A percentile compares a stretch with the other conserved stretches of the same genome.
Evolutionary conservation across 2,888 invertebrate species (phyloP).

Genomic region (Teleiodes luculella): DNA sequence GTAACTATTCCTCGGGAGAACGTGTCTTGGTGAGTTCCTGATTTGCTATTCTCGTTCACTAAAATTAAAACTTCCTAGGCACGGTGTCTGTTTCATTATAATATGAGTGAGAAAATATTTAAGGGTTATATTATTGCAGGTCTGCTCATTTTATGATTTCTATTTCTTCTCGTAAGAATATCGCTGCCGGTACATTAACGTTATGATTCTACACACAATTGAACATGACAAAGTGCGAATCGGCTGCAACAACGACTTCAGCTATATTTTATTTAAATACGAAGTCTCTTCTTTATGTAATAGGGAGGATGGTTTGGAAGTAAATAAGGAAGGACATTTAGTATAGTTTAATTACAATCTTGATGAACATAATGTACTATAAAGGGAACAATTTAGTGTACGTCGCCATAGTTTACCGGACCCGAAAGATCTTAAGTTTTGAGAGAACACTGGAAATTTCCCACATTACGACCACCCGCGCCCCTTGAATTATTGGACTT

Average conservation of each 20-base stretch:
- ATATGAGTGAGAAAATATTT: neutral
- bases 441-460: slow-evolving; percentile 58
- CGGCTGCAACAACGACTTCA: neutral
- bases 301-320: neutral
- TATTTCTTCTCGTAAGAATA: slow-evolving; percentile 21
- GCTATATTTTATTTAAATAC: slow-evolving; percentile 1
- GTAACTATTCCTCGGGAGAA: slow-evolving; percentile 14
- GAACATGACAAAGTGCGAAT: slow-evolving; percentile 33
- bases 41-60: slow-evolving; percentile 4
- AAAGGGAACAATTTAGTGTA: slow-evolving; percentile 43
- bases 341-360: slow-evolving; percentile 4
- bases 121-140: neutral
- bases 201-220: slow-evolving; percentile 36
- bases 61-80: slow-evolving; percentile 1
- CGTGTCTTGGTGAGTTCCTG: slow-evolving; percentile 14
- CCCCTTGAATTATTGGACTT: slow-evolving; percentile 68
- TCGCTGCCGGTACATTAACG: slow-evolving; percentile 31
- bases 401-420: slow-evolving; percentile 49
- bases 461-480: slow-evolving; percentile 69
- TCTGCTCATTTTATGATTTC: neutral
- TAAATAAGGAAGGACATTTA: neutral
- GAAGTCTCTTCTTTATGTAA: neutral
- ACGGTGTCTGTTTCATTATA: neutral
- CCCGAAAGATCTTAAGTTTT: slow-evolving; percentile 56
- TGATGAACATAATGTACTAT: slow-evolving; percentile 7